phyloP scores from a whole-genome alignment of 2,888 invertebrate genomes.

The Hydriomena furcata region DNA sequence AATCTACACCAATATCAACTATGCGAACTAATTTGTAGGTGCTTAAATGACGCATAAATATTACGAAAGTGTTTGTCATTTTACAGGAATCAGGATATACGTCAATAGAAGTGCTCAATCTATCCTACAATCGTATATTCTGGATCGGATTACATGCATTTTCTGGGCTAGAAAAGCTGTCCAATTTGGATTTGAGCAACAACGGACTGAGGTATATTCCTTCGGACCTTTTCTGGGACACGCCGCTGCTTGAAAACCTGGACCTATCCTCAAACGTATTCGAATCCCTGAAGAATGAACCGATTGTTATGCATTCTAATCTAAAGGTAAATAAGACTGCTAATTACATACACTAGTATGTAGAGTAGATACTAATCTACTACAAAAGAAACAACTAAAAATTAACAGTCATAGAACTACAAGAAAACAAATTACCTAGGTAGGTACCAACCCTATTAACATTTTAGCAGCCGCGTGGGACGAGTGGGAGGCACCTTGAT shows the following conservation, averaged over 20 bases:
- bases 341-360: no score
- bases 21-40: no score
- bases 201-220: conserved; percentile 84
- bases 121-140: conserved; percentile 85
- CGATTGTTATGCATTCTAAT: conserved; percentile 80
- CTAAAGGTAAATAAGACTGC: conserved; percentile 78
- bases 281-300: conserved; percentile 78
- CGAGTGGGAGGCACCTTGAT: no score
- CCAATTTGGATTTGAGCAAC: conserved; percentile 83
- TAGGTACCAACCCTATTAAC: no score
- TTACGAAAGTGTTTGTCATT: not conserved
- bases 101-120: conserved; percentile 73
- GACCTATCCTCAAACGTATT: conserved; percentile 86
- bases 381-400: no score
- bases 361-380: no score
- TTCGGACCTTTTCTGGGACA: conserved; percentile 82
- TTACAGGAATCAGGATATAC: conserved; percentile 74
- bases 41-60: no score
- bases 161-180: conserved; percentile 72
- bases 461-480: no score
- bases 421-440: no score
- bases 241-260: conserved; percentile 75
- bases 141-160: conserved; percentile 86
- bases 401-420: no score
- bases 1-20: no score